Evolutionary conservation across 2,113 vertebrate species (phyloP).

Genomic region (Acinonyx jubatus): DNA sequence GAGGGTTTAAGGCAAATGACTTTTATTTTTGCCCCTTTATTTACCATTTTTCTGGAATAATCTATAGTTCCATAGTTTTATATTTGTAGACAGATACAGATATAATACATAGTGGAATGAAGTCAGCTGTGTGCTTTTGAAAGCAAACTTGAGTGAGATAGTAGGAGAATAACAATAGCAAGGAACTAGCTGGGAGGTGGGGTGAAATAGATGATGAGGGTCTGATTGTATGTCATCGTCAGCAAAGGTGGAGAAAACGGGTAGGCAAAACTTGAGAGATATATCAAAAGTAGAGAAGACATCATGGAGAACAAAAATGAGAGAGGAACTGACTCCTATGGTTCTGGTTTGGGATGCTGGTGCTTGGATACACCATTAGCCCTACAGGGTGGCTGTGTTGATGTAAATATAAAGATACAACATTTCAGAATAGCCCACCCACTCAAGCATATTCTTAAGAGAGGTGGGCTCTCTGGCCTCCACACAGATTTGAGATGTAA

Average conservation of each 20-base stretch:
- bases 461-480: neutral
- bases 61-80: neutral
- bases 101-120: neutral
- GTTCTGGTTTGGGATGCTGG: neutral
- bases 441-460: neutral
- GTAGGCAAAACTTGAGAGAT: neutral
- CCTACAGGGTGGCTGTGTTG: neutral
- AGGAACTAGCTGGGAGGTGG: neutral
- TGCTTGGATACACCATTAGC: neutral
- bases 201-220: neutral
- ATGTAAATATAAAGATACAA: neutral
- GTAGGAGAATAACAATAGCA: neutral
- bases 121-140: neutral
- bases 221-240: neutral
- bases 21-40: neutral
- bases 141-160: neutral
- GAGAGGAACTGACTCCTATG: neutral
- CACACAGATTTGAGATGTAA: neutral
- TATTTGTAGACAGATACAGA: neutral
- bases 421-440: neutral
- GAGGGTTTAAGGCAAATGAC: neutral
- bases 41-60: slow-evolving; percentile 1
- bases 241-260: neutral
- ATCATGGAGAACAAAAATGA: neutral
- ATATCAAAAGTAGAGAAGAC: neutral